Percentiles rank a stretch among this genome's conserved stretches.
phyloP scores from a whole-genome alignment of 2,113 vertebrate genomes.

The Trachemys scripta region DNA sequence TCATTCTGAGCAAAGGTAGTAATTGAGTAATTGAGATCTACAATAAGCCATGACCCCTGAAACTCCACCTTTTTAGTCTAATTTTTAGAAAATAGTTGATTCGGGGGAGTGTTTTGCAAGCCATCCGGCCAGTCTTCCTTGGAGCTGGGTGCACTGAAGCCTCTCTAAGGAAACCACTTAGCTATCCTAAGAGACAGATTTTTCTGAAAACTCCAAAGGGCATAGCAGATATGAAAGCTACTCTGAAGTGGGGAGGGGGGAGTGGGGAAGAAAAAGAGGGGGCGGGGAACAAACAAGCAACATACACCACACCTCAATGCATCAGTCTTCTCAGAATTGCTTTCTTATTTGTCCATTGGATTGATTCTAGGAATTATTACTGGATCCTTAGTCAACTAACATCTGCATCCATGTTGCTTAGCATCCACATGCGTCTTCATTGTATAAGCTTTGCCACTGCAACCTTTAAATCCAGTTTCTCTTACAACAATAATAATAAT shows the following conservation, averaged over 20 bases:
- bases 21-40: background rate
- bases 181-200: accelerated
- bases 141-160: background rate
- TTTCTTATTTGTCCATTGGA: background rate
- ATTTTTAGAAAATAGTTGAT: background rate
- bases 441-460: background rate
- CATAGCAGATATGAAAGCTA: background rate
- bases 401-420: accelerated
- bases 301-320: accelerated
- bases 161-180: background rate
- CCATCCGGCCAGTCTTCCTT: background rate
- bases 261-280: too few species aligned
- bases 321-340: background rate
- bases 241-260: background rate
- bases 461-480: background rate
- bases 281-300: background rate
- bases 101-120: accelerated
- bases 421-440: background rate
- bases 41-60: background rate
- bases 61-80: background rate
- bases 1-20: background rate
- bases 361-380: accelerated
- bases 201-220: background rate
- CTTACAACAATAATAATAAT: too few species aligned
- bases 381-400: background rate